These are phyloP conservation scores for Lycodopsis pacificus DNA, from an alignment of 2,797 vertebrate species.

Conservation along the genomic window DNA sequence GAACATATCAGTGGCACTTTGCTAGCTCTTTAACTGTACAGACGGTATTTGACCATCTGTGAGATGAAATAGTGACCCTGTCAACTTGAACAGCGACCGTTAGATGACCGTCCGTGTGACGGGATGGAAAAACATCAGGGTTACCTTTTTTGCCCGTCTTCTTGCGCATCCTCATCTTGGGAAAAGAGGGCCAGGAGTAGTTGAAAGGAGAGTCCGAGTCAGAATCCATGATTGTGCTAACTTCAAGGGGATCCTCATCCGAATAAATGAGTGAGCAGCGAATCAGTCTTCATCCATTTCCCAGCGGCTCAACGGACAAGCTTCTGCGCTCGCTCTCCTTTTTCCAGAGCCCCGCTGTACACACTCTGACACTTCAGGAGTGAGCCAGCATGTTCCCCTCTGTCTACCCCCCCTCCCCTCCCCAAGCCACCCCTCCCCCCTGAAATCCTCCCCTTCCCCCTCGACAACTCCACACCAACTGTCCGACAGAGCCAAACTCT, in stretches of 20 bases:
- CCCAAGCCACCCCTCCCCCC: conserved; percentile 73
- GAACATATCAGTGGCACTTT: background rate
- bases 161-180: conserved; percentile 95
- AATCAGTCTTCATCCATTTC: conserved; percentile 67
- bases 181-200: conserved; percentile 98
- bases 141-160: conserved; percentile 92
- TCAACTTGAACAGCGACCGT: background rate
- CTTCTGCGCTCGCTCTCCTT: conserved; percentile 49
- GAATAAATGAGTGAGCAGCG: conserved; percentile 35
- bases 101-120: background rate
- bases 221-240: conserved; percentile 76
- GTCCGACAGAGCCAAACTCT: conserved; percentile 52
- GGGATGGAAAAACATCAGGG: background rate
- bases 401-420: conserved; percentile 67
- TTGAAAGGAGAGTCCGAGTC: conserved; percentile 99
- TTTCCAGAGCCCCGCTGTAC: conserved; percentile 64
- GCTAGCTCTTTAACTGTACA: background rate
- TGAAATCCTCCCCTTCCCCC: conserved; percentile 70
- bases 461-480: conserved; percentile 59
- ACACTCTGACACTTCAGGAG: conserved; percentile 78
- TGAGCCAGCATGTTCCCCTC: conserved; percentile 80
- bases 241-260: conserved; percentile 64
- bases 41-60: background rate
- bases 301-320: conserved; percentile 35
- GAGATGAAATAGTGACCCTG: conserved; percentile 4